Conservation (phyloP, 2,797 vertebrate genomes). For the Hoplostethus mediterraneus region DNA sequence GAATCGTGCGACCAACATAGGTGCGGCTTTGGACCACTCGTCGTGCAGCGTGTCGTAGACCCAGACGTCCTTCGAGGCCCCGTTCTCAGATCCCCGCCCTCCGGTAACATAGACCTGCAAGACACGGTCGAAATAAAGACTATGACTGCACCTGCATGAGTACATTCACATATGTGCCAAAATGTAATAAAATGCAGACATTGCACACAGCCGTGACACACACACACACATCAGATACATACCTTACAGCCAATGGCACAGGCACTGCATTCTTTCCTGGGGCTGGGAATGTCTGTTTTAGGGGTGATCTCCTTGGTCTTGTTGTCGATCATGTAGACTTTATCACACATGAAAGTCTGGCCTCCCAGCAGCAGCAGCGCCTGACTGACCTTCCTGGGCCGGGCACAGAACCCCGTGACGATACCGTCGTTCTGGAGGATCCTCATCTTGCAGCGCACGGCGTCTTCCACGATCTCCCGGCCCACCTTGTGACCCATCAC, state of each 20-base stretch:
- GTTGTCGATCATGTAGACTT: constrained; percentile 89
- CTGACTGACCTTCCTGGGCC: constrained; percentile 88
- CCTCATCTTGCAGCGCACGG: constrained; percentile 88
- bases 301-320: constrained; percentile 90
- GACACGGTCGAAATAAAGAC: not conserved
- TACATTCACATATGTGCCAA: not conserved
- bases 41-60: constrained; percentile 90
- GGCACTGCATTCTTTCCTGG: constrained; percentile 90
- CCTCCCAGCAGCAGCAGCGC: constrained; percentile 89
- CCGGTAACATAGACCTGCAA: constrained; percentile 87
- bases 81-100: constrained; percentile 89
- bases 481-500: constrained; percentile 89
- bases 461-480: constrained; percentile 88
- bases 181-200: not conserved
- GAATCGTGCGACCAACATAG: constrained; percentile 89
- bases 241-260: constrained; percentile 91
- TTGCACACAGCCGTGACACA: not conserved
- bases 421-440: constrained; percentile 91
- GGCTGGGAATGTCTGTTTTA: constrained; percentile 90
- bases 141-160: not conserved
- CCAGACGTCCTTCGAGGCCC: constrained; percentile 91
- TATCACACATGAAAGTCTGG: constrained; percentile 92
- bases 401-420: constrained; percentile 88
- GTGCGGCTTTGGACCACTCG: constrained; percentile 90
- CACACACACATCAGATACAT: not conserved